Evolutionary conservation across 2,888 invertebrate species (phyloP), one percentile per base, ranked within the genome.

Genomic region (Poecilobothrus nobilitatus): DNA sequence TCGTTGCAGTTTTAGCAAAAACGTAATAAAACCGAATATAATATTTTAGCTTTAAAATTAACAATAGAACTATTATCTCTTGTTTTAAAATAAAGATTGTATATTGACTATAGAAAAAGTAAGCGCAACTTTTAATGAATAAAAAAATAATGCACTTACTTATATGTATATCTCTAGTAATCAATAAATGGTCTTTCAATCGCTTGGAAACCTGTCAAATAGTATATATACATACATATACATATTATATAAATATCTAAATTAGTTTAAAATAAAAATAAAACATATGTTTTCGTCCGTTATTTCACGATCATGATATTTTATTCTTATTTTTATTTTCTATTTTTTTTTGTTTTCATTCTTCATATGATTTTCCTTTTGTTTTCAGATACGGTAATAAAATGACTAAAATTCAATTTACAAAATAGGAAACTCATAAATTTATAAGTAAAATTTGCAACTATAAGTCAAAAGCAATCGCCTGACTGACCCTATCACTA

Each of bases 371-470:
- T 2, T 53, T 53, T 53, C 18, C 9, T 41, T 18, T 18, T n/a
- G 15, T 53, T 53, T 53, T 37, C 2, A 37, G 8, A 37, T 37
- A 37, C 37, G 7, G 8, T 10, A 37, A 37, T 37, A 53, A 15
- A 53, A 12, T 8, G 9, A 41, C 9, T 41, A 41, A 12, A n/a
- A 6, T 41, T 8, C 8, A 10, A 37, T 37, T 10, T 37, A 53
- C 53, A 53, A 53, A 53, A 53, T 53, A 53, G 53, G 53, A 53
- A 53, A 53, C 18, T 53, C 53, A 53, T 53, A 37, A 37, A 53
- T 18, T 53, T 53, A 53, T 53, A 18, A 18, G 2, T 44, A 3
- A 12, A 6, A 53, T 53, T 53, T 53, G 53, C 53, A 53, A 53
- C 15, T 53, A 53, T 15, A 53, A 53, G 15, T 53, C 18, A 12